Evolutionary conservation across 1,140 invertebrate genomes (phyloP).

Genomic region (Ostrea denselamellosa): DNA sequence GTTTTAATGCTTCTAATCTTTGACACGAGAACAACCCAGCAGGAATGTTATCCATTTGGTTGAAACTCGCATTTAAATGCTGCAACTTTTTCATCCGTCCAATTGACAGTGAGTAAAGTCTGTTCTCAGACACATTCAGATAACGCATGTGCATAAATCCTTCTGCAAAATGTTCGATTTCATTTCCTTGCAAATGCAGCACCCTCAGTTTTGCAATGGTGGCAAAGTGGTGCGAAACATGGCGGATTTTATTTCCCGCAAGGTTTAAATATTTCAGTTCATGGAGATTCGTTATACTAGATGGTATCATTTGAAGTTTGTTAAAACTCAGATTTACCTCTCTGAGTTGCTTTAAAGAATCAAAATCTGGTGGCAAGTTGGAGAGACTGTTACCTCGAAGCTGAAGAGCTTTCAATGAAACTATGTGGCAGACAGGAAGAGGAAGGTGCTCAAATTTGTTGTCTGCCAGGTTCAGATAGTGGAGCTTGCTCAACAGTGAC

Average conservation of each 20-base stretch:
- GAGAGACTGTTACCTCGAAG: constrained; percentile 68
- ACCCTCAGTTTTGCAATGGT: constrained; percentile 66
- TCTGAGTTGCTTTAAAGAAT: constrained; percentile 65
- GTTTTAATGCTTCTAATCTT: constrained; percentile 66
- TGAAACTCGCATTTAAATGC: constrained; percentile 70
- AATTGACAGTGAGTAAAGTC: constrained; percentile 70
- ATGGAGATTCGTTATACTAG: constrained; percentile 57
- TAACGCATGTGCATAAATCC: constrained; percentile 67
- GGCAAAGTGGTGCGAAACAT: constrained; percentile 64
- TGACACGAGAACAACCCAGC: constrained; percentile 66
- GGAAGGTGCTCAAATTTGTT: constrained; percentile 76
- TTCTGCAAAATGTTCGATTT: constrained; percentile 65
- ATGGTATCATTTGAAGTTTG: constrained; percentile 63
- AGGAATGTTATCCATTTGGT: constrained; percentile 71
- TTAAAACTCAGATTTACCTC: constrained; percentile 74
- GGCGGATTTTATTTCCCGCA: constrained; percentile 67
- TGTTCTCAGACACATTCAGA: constrained; percentile 72
- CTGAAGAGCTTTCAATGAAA: constrained; percentile 65
- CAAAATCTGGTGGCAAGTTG: constrained; percentile 70
- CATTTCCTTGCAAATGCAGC: constrained; percentile 71
- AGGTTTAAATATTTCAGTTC: constrained; percentile 70
- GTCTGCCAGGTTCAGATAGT: constrained; percentile 69
- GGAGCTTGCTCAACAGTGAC: constrained; percentile 66
- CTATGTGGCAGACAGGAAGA: constrained; percentile 69
- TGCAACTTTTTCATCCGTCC: constrained; percentile 66